These are phyloP conservation scores for Scartelaos histophorus DNA, from an alignment of 2,113 vertebrate species.

Conservation along the genomic window DNA sequence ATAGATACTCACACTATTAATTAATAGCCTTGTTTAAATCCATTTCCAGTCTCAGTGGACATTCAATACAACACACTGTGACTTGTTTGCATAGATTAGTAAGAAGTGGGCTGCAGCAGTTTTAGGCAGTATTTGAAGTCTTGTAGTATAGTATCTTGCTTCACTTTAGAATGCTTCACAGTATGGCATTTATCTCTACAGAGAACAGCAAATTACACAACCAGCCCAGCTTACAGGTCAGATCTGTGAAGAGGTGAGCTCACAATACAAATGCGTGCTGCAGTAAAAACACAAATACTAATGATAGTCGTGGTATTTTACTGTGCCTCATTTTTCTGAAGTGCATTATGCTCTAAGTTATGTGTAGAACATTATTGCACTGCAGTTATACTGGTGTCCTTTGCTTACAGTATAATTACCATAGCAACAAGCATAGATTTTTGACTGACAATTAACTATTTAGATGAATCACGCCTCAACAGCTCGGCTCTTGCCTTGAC, in stretches of 20 bases:
- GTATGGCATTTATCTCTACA: too few species aligned
- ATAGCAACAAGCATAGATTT: background rate
- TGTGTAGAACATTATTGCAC: background rate
- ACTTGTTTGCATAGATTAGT: too few species aligned
- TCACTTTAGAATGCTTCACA: too few species aligned
- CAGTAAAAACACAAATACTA: too few species aligned
- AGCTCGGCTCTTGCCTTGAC: background rate
- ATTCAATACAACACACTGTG: too few species aligned
- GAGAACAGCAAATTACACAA: too few species aligned
- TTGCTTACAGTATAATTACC: background rate
- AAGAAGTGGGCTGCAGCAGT: background rate
- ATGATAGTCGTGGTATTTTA: background rate
- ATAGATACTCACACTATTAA: background rate
- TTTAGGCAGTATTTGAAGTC: background rate
- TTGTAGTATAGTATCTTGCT: background rate
- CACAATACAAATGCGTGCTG: too few species aligned
- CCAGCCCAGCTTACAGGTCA: too few species aligned
- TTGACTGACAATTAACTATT: background rate
- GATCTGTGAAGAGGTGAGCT: too few species aligned
- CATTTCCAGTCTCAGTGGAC: background rate
- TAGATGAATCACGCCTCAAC: background rate
- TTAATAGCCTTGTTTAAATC: background rate
- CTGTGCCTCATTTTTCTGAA: background rate
- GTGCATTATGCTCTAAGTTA: background rate
- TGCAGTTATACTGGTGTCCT: background rate